Evolutionary conservation across 2,888 invertebrate species (phyloP).

Genomic region (Zeuzera pyrina): DNA sequence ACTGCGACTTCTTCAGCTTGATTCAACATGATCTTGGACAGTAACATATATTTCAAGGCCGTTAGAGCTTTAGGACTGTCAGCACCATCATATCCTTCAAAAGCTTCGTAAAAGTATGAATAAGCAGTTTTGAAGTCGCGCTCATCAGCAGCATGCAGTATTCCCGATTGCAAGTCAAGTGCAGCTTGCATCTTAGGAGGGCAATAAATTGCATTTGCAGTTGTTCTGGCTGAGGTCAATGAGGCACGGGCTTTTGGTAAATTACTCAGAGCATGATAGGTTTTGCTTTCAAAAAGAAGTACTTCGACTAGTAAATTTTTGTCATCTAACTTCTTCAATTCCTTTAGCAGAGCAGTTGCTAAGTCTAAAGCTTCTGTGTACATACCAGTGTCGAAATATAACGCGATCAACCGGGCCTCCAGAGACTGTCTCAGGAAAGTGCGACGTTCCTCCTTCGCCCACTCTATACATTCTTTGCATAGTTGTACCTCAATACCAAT

Average conservation of each 20-base stretch:
- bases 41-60: constrained; percentile 98
- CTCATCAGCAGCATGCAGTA: constrained; percentile 99
- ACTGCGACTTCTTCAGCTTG: constrained; percentile 96
- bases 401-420: constrained; percentile 94
- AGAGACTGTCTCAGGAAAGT: constrained; percentile 97
- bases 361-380: constrained; percentile 88
- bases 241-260: constrained; percentile 97
- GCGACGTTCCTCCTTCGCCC: constrained; percentile 98
- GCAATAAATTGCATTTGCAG: constrained; percentile 99
- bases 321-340: constrained; percentile 98
- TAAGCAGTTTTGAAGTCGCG: constrained; percentile 99
- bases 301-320: constrained; percentile 99
- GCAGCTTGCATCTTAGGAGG: constrained; percentile 99
- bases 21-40: constrained; percentile 98
- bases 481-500: constrained; percentile 95
- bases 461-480: constrained; percentile 98
- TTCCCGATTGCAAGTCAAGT: constrained; percentile 96
- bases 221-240: constrained; percentile 98
- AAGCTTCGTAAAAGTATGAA: constrained; percentile 99
- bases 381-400: constrained; percentile 94
- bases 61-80: constrained; percentile 92
- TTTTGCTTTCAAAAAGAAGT: constrained; percentile 97
- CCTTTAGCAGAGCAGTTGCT: constrained; percentile 90
- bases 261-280: constrained; percentile 97
- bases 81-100: constrained; percentile 98